Conservation (phyloP, 2,113 vertebrate species). For the Pongo pygmaeus region DNA sequence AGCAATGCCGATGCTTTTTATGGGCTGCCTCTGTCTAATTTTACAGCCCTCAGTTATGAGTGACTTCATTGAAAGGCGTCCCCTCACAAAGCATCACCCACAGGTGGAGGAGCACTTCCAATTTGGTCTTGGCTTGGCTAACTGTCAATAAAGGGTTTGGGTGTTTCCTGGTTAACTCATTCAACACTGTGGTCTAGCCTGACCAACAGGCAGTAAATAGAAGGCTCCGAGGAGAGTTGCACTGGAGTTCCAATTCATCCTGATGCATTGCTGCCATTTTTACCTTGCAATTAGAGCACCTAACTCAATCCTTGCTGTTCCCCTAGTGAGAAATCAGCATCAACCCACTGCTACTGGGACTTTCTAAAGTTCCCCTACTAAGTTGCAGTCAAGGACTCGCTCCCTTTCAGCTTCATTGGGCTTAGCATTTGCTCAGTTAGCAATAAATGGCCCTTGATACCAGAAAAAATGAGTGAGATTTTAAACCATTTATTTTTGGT, state of each 20-base stretch:
- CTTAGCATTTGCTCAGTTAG: neutral
- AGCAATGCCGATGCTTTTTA: too few species aligned
- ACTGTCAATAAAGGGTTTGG: neutral
- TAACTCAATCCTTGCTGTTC: too few species aligned
- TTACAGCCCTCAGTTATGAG: neutral
- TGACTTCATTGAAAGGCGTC: neutral
- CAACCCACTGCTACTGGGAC: rapidly evolving
- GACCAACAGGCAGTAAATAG: rapidly evolving
- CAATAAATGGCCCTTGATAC: too few species aligned
- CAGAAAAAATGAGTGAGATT: neutral
- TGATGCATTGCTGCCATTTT: rapidly evolving
- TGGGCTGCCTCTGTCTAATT: neutral
- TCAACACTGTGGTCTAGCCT: neutral
- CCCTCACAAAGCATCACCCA: neutral
- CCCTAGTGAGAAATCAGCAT: too few species aligned
- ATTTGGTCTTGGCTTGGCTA: too few species aligned
- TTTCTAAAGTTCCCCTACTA: neutral
- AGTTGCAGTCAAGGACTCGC: rapidly evolving
- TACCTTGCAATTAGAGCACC: neutral
- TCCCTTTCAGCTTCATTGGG: neutral
- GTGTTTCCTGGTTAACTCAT: neutral
- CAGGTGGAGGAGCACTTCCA: rapidly evolving
- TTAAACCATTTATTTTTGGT: neutral
- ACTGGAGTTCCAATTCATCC: neutral
- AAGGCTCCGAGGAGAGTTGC: neutral